phyloP scores from a whole-genome alignment of 2,113 vertebrate genomes.

The Caloenas nicobarica region DNA sequence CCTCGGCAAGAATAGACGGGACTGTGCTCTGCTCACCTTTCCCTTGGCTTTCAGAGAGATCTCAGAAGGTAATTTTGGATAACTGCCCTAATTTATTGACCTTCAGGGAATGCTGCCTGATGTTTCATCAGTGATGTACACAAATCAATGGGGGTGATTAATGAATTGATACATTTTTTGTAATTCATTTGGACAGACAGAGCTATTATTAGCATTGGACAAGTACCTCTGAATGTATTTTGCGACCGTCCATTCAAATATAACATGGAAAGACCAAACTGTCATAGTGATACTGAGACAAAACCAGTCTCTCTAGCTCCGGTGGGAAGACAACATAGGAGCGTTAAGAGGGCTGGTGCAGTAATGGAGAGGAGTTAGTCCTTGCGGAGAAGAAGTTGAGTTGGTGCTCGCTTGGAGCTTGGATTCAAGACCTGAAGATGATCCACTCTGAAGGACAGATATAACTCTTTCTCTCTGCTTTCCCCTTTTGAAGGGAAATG shows the following conservation, averaged over 20 bases:
- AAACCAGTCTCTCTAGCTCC: not conserved
- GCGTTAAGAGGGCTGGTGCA: not conserved
- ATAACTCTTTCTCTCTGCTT: not conserved
- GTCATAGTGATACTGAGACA: not conserved
- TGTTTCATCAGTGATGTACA: conserved; percentile 10
- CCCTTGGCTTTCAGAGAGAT: conserved; percentile 57
- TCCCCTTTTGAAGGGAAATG: not conserved
- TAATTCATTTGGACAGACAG: conserved; percentile 4
- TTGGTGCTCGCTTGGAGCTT: not conserved
- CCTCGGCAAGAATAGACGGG: conserved; percentile 55
- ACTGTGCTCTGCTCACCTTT: conserved; percentile 57
- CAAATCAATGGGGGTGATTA: conserved; percentile 40
- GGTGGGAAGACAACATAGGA: not conserved
- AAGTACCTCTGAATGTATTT: not conserved
- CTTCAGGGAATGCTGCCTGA: conserved; percentile 48
- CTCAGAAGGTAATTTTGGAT: conserved; percentile 64
- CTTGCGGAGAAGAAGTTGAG: not conserved
- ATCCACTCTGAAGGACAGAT: not conserved
- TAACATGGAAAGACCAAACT: not conserved
- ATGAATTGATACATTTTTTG: conserved; percentile 18
- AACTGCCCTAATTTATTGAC: conserved; percentile 64
- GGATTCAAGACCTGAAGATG: not conserved
- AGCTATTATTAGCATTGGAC: not conserved
- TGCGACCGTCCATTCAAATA: not conserved
- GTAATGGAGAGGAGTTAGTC: not conserved